These are phyloP conservation scores for Brachionus manjavacas DNA, from an alignment of 1,140 invertebrate species.

Conservation along the genomic window DNA sequence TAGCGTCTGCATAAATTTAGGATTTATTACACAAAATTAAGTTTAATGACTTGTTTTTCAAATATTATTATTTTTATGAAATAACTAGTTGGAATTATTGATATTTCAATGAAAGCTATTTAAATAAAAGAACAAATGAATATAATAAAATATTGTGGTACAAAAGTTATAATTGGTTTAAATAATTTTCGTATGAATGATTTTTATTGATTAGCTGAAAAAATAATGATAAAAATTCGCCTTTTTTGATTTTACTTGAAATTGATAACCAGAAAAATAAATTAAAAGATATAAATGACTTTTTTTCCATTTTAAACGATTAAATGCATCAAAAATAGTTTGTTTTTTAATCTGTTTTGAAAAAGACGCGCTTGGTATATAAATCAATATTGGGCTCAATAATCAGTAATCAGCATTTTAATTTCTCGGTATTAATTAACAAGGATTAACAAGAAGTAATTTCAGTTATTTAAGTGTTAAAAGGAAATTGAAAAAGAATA, in stretches of 20 bases:
- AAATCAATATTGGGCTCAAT: neutral
- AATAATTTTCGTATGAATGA: neutral
- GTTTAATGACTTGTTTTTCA: no score
- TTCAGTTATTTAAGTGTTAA: constrained; percentile 13
- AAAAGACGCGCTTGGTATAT: neutral
- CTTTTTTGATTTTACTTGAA: neutral
- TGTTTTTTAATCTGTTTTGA: neutral
- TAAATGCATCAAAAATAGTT: neutral
- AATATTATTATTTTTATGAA: no score
- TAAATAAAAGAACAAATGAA: neutral
- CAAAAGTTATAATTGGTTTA: no score
- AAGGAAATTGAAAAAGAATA: neutral
- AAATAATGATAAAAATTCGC: neutral
- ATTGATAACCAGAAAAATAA: neutral
- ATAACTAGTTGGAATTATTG: no score
- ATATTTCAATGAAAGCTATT: neutral
- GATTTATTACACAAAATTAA: no score
- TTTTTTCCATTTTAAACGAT: neutral
- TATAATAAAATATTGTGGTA: no score
- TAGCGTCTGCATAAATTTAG: no score
- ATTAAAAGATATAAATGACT: no score
- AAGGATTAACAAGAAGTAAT: neutral
- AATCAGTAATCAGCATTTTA: neutral
- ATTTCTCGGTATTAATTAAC: constrained; percentile 11
- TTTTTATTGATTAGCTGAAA: neutral